phyloP scores from a whole-genome alignment of 2,888 invertebrate species.

The Disparrhopalites patrizii region DNA sequence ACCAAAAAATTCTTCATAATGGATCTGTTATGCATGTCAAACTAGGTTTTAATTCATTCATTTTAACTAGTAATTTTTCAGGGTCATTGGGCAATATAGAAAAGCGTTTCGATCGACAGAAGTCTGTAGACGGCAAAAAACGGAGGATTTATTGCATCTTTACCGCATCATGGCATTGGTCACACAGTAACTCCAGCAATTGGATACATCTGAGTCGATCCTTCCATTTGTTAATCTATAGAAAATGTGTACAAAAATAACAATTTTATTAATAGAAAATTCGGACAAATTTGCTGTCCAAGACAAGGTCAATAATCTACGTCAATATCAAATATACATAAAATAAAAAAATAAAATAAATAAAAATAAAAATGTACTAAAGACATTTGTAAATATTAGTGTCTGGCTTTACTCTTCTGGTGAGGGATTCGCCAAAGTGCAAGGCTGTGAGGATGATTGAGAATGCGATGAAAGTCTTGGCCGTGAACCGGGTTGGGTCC shows the following conservation, averaged over 20 bases:
- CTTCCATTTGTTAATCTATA: constrained; percentile 23
- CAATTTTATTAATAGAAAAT: neutral
- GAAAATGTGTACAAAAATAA: neutral
- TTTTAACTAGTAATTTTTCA: neutral
- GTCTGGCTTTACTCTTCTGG: constrained; percentile 9
- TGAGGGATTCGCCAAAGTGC: constrained; percentile 17
- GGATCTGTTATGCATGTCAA: too few relatives aligned
- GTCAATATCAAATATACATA: too few relatives aligned
- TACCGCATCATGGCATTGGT: constrained; percentile 18
- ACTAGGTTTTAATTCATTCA: too few relatives aligned
- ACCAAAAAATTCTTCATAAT: too few relatives aligned
- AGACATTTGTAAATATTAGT: too few relatives aligned
- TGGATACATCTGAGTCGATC: constrained; percentile 22
- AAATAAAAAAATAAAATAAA: too few relatives aligned
- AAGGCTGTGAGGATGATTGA: neutral
- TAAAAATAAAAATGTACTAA: too few relatives aligned
- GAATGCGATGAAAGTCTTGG: constrained; percentile 3
- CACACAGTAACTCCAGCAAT: constrained; percentile 20
- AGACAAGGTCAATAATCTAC: too few relatives aligned
- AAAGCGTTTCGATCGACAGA: too few relatives aligned
- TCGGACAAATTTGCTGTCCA: too few relatives aligned
- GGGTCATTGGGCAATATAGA: too few relatives aligned
- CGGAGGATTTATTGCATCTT: neutral
- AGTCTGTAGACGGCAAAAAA: too few relatives aligned
- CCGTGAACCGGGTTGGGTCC: neutral